These are phyloP conservation scores for Trichopoda pennipes DNA, from an alignment of 2,888 invertebrate genomes.

Conservation along the genomic window DNA sequence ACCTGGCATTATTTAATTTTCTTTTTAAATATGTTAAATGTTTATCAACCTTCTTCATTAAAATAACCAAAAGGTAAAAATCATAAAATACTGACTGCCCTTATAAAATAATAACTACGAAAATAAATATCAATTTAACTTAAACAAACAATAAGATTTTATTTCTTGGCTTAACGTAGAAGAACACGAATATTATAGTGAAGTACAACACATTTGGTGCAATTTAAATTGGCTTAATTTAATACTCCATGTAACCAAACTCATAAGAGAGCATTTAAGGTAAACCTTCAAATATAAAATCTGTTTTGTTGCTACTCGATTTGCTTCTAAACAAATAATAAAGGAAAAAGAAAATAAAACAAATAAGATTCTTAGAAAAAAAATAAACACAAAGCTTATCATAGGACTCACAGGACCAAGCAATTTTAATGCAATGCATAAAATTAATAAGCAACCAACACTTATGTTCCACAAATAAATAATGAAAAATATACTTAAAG, in stretches of 20 bases:
- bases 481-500: not conserved
- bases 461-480: not conserved
- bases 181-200: conserved; percentile 22
- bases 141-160: not conserved
- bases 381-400: conserved; percentile 63
- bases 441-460: conserved; percentile 15
- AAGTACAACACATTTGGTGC: not conserved
- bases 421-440: not conserved
- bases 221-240: too few species aligned
- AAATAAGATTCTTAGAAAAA: conserved; percentile 36
- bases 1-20: too few species aligned
- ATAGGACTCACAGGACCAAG: conserved; percentile 58
- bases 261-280: conserved; percentile 36
- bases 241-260: conserved; percentile 43
- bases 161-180: not conserved
- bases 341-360: conserved; percentile 23
- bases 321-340: not conserved
- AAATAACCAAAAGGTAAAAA: too few species aligned
- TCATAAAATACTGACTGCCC: too few species aligned
- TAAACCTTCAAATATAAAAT: not conserved
- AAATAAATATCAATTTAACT: too few species aligned
- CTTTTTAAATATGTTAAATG: too few species aligned
- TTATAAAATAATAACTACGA: too few species aligned
- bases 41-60: too few species aligned
- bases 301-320: not conserved